These are phyloP conservation scores for Neogale vison DNA, from an alignment of 2,113 vertebrate species.

Conservation along the genomic window DNA sequence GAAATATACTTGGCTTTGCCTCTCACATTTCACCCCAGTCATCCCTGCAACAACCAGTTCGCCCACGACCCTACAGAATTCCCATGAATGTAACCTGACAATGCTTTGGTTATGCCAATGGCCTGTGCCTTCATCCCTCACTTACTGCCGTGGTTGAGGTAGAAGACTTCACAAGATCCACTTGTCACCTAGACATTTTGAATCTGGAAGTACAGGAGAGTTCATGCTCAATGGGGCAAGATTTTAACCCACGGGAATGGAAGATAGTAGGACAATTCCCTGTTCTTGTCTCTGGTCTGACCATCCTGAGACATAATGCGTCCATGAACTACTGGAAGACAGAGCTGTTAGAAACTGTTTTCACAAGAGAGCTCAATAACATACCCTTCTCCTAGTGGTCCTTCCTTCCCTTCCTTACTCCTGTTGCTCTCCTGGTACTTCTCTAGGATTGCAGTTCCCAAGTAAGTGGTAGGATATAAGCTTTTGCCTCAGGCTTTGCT, in stretches of 20 bases:
- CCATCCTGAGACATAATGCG: neutral
- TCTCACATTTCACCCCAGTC: neutral
- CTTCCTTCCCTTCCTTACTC: neutral
- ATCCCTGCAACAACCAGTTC: neutral
- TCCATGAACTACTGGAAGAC: neutral
- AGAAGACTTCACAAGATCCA: neutral
- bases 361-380: neutral
- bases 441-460: neutral
- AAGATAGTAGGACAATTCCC: neutral
- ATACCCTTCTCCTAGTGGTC: neutral
- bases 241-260: neutral
- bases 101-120: neutral
- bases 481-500: neutral
- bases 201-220: neutral
- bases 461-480: neutral
- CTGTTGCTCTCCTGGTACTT: neutral
- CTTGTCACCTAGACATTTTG: neutral
- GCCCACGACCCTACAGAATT: neutral
- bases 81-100: neutral
- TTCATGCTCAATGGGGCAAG: neutral
- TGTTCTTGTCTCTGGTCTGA: neutral
- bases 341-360: neutral
- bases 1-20: neutral
- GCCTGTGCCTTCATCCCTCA: neutral
- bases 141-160: neutral